Conservation (phyloP, 2,888 invertebrate genomes). For the Malachius bipustulatus region DNA sequence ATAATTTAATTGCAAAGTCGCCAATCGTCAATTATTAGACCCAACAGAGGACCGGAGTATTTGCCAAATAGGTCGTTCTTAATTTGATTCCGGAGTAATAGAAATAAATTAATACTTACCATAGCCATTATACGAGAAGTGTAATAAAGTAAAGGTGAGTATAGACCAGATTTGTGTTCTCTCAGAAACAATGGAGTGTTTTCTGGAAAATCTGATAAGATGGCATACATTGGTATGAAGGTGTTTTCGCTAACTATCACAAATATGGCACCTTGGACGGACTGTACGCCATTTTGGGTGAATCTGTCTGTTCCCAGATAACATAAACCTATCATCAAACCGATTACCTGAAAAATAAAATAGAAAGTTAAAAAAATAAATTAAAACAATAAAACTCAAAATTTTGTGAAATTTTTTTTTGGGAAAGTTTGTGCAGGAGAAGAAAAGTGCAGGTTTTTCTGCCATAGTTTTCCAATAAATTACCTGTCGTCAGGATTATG, state of each 20-base stretch:
- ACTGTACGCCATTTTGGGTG: slow-evolving; percentile 74
- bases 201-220: slow-evolving; percentile 71
- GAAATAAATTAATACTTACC: too few species aligned
- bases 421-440: too few species aligned
- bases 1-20: too few species aligned
- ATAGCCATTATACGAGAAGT: slow-evolving; percentile 65
- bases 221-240: slow-evolving; percentile 84
- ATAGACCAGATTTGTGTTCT: slow-evolving; percentile 73
- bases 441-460: too few species aligned
- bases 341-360: slow-evolving; percentile 45
- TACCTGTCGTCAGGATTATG: too few species aligned
- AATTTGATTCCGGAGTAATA: too few species aligned
- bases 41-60: too few species aligned
- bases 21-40: too few species aligned
- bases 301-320: slow-evolving; percentile 62
- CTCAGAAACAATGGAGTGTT: slow-evolving; percentile 68
- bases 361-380: background rate
- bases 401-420: too few species aligned
- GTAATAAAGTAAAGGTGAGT: slow-evolving; percentile 69
- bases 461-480: too few species aligned
- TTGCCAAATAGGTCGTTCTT: too few species aligned
- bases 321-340: slow-evolving; percentile 70
- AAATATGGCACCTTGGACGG: slow-evolving; percentile 79
- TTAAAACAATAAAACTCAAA: too few species aligned
- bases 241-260: slow-evolving; percentile 83